phyloP scores from a whole-genome alignment of 2,888 invertebrate species.

The Epsilonema sp. region DNA sequence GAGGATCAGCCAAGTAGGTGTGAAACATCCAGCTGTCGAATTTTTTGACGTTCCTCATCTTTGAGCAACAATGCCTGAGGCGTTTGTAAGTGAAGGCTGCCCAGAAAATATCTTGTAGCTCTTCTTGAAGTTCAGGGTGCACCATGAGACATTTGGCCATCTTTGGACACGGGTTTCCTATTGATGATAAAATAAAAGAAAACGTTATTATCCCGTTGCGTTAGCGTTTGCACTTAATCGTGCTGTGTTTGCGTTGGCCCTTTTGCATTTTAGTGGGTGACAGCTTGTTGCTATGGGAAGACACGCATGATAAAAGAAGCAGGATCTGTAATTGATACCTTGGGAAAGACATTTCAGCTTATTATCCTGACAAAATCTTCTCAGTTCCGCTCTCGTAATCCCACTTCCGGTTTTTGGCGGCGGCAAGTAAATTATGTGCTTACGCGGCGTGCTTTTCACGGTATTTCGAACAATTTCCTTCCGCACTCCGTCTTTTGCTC shows the following conservation, averaged over 20 bases:
- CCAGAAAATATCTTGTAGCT: conserved; percentile 1
- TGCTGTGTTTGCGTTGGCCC: too few relatives aligned
- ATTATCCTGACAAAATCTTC: background rate
- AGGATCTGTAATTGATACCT: too few relatives aligned
- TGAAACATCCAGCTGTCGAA: background rate
- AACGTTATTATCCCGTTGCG: too few relatives aligned
- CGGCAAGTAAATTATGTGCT: background rate
- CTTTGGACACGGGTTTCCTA: background rate
- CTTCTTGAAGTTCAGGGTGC: background rate
- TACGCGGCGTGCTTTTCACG: too few relatives aligned
- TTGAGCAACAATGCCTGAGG: background rate
- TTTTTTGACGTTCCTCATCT: background rate
- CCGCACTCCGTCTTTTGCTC: too few relatives aligned
- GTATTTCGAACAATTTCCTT: too few relatives aligned
- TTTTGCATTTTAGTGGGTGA: too few relatives aligned
- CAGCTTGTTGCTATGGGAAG: too few relatives aligned
- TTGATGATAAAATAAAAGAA: too few relatives aligned
- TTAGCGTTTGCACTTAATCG: too few relatives aligned
- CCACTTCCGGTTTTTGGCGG: background rate
- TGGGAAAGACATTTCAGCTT: background rate
- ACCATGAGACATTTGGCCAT: background rate
- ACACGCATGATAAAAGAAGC: too few relatives aligned
- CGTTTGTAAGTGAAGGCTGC: background rate
- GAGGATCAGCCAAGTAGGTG: background rate
- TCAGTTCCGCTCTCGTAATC: background rate